Conservation (phyloP, 2,113 vertebrate genomes). For the Rhinoderma darwinii region DNA sequence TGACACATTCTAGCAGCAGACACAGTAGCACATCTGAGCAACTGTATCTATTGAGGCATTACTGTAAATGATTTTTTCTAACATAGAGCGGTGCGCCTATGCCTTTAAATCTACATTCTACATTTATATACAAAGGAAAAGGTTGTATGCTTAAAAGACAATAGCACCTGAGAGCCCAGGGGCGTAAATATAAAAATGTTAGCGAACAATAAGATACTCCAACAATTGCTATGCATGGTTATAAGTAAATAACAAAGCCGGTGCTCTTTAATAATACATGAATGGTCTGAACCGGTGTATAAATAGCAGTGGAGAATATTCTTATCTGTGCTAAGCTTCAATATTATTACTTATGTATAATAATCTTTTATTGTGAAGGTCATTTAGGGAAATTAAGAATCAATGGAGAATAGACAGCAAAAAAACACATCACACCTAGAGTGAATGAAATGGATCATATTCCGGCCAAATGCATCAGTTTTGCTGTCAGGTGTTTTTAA, state of each 20-base stretch:
- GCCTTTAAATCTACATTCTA: neutral
- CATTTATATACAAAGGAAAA: neutral
- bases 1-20: too few species aligned
- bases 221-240: neutral
- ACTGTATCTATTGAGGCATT: too few species aligned
- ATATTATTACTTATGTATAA: neutral
- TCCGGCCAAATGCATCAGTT: neutral
- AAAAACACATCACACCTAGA: neutral
- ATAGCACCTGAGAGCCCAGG: too few species aligned
- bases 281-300: neutral
- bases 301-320: neutral
- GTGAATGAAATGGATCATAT: neutral
- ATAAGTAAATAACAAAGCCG: neutral
- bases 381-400: neutral
- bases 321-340: neutral
- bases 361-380: neutral
- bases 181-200: neutral
- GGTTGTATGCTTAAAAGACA: neutral
- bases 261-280: constrained; percentile 2
- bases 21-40: too few species aligned
- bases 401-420: neutral
- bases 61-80: too few species aligned
- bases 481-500: too few species aligned
- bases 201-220: neutral
- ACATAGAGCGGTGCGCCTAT: neutral